These are phyloP conservation scores for Sarcophaga subvicina DNA, from an alignment of 2,888 invertebrate species.

Conservation along the genomic window DNA sequence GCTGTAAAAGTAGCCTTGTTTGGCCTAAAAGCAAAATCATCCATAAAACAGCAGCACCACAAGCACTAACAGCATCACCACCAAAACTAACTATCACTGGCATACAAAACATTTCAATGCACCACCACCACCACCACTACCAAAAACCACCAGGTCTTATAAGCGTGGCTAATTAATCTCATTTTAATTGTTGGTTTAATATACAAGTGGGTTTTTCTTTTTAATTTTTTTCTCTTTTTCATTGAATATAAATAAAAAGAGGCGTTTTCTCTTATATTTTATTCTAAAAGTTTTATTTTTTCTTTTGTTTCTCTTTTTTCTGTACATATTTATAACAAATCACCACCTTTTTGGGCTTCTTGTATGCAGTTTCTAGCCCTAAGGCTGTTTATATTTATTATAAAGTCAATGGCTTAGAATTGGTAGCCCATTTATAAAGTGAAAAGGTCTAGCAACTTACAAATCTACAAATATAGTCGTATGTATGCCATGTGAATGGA, in stretches of 20 bases:
- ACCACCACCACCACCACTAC: slow-evolving; percentile 58
- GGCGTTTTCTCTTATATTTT: slow-evolving; percentile 56
- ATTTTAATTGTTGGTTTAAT: slow-evolving; percentile 77
- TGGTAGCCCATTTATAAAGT: slow-evolving; percentile 65
- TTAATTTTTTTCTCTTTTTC: not conserved
- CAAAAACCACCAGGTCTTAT: slow-evolving; percentile 37
- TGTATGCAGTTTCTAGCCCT: slow-evolving; percentile 39
- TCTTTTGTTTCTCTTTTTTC: slow-evolving; percentile 10
- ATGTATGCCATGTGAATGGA: slow-evolving; percentile 54
- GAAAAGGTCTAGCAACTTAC: not conserved
- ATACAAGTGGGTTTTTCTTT: slow-evolving; percentile 49
- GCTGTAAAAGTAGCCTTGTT: slow-evolving; percentile 67
- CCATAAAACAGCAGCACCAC: slow-evolving; percentile 26
- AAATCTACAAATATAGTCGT: not conserved
- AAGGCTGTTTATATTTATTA: slow-evolving; percentile 57
- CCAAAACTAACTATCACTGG: slow-evolving; percentile 1
- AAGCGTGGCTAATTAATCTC: slow-evolving; percentile 78
- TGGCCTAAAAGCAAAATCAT: slow-evolving; percentile 45
- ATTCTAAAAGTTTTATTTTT: not conserved
- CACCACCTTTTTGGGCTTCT: slow-evolving; percentile 64
- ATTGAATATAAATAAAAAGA: slow-evolving; percentile 39
- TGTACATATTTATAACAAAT: slow-evolving; percentile 42
- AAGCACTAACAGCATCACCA: not conserved
- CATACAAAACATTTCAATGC: slow-evolving; percentile 43
- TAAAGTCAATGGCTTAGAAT: slow-evolving; percentile 64